Conservation (phyloP, 2,797 vertebrate species). For the Brachyrhaphis roseni region DNA sequence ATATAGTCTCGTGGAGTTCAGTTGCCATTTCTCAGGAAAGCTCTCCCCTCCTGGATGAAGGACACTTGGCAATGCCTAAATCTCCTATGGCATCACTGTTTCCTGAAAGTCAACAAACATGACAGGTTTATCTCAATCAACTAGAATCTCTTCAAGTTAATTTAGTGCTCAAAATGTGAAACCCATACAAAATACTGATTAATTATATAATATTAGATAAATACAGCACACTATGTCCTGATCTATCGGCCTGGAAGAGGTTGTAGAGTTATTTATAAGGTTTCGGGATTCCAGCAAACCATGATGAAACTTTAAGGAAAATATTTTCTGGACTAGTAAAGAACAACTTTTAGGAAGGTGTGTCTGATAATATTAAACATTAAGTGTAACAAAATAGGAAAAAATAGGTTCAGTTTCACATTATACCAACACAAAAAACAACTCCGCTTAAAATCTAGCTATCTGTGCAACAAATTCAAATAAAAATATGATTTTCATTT, state of each 20-base stretch:
- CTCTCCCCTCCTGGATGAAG: slow-evolving; percentile 26
- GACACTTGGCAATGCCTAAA: slow-evolving; percentile 9
- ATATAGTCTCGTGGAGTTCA: slow-evolving; percentile 92
- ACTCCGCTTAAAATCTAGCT: background rate
- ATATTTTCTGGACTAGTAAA: background rate
- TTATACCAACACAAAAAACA: background rate
- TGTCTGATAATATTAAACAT: background rate
- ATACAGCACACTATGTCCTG: no score
- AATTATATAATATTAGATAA: background rate
- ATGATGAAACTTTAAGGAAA: background rate
- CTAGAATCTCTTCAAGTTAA: background rate
- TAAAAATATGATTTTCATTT: background rate
- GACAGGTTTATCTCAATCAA: background rate
- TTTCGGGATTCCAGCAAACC: background rate
- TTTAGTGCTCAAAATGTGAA: background rate
- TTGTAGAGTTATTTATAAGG: background rate
- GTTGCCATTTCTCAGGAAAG: slow-evolving; percentile 84
- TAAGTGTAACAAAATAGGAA: background rate
- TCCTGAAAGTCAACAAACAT: slow-evolving; percentile 16
- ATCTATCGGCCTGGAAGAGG: background rate
- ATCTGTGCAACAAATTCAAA: background rate
- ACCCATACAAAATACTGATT: background rate
- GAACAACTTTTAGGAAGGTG: background rate
- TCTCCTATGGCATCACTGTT: slow-evolving; percentile 42
- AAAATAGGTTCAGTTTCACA: background rate